A percentile compares a stretch with the other conserved stretches of the same genome.
phyloP scores from a whole-genome alignment of 2,797 vertebrate species.

The Myiothlypis coronata region DNA sequence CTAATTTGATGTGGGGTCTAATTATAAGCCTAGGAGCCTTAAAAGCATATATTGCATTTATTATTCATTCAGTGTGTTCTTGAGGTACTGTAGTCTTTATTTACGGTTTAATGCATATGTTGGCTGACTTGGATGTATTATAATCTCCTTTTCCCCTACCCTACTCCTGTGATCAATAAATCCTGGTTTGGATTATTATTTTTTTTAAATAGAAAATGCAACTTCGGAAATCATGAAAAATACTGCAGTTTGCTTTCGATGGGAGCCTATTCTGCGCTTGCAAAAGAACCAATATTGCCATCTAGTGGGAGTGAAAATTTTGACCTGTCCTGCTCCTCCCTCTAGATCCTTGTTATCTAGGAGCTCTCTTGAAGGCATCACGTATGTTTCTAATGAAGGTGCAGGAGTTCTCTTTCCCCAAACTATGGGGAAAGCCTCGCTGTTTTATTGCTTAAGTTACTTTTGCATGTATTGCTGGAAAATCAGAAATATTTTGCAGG shows the following conservation, averaged over 20 bases:
- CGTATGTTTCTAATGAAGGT: neutral
- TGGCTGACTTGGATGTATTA: neutral
- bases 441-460: neutral
- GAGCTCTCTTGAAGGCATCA: neutral
- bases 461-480: neutral
- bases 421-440: neutral
- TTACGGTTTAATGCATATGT: neutral
- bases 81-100: neutral
- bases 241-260: neutral
- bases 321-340: slow-evolving; percentile 38
- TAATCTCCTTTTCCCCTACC: neutral
- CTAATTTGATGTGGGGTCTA: neutral
- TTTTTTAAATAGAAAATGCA: neutral
- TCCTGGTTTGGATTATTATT: neutral
- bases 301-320: slow-evolving; percentile 69
- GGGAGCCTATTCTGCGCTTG: neutral
- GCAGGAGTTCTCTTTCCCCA: neutral
- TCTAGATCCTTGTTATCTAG: neutral
- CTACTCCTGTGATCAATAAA: neutral
- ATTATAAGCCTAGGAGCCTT: slow-evolving; percentile 9
- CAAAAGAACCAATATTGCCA: slow-evolving; percentile 73
- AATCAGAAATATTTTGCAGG: neutral
- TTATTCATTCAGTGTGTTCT: neutral
- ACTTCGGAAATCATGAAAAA: slow-evolving; percentile 4
- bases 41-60: neutral